Evolutionary conservation across 2,797 vertebrate genomes (phyloP).

Genomic region (Labroides dimidiatus): DNA sequence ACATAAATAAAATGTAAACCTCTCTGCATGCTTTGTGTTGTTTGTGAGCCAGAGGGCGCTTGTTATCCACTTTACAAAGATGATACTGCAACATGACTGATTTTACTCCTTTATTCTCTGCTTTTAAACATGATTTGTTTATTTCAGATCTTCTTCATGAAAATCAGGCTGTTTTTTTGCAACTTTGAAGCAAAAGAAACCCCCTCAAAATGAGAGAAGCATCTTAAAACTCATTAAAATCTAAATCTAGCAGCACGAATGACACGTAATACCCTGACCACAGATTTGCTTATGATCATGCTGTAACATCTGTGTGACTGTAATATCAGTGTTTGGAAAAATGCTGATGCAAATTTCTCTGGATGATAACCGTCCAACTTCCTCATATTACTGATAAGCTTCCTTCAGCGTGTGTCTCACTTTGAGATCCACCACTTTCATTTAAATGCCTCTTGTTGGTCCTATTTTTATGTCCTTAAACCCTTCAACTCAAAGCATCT

Average conservation of each 20-base stretch:
- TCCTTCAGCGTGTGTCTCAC: constrained; percentile 16
- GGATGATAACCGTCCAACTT: constrained; percentile 34
- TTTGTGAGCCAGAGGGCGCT: constrained; percentile 28
- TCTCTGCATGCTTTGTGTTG: background rate
- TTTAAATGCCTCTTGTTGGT: no score
- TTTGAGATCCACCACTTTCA: background rate
- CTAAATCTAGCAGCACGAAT: background rate
- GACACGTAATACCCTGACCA: background rate
- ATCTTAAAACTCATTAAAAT: background rate
- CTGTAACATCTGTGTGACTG: background rate
- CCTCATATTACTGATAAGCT: constrained; percentile 37
- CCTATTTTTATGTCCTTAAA: no score
- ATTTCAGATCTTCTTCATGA: background rate
- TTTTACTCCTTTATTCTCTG: background rate
- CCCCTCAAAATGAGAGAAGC: no score
- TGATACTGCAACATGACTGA: background rate
- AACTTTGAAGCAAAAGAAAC: background rate
- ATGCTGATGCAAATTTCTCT: background rate
- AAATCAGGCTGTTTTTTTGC: background rate
- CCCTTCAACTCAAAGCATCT: no score
- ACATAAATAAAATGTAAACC: background rate
- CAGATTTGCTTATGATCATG: background rate
- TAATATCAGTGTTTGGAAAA: constrained; percentile 1
- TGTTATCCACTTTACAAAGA: background rate
- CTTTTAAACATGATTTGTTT: background rate